Base-by-base conservation (phyloP, 2,113 vertebrate species). In the Rhizomys pruinosus region DNA sequence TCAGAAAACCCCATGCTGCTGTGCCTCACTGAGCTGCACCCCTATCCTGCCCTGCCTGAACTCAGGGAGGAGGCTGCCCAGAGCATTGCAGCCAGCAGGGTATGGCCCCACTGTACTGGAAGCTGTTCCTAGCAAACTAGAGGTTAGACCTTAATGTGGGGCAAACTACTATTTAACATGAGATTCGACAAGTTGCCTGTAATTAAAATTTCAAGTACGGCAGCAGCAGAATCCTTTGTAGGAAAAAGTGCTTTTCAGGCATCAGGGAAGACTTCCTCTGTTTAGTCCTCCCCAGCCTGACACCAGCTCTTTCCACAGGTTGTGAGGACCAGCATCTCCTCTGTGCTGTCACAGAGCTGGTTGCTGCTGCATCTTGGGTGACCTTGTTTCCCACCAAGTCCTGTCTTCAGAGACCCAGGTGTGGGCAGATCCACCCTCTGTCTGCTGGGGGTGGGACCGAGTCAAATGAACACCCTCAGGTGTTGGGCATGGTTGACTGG, bases 1-100 rank as follows among this genome's bases (percentile, higher is more conserved):
- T 17, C 39, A 34, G 25, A 52, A 27, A 66, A 3, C 16, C 16
- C 61, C 22, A 10, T 8, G 72, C 47, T 42, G 23, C 16, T 87
- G 37, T 73, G 39, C 12, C 32, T 1, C 7, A 42, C 23, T 19
- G 22, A 27, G 22, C 39, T 9, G 27, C 5, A 16, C 44, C 4
- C 12, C 7, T 37, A 22, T 17, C 39, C 79, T 52, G 20, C 2
- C 9, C 5, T 16, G 32, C 0, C 27, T 3, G 0, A 11, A 63
- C 9, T 1, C 44, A 29, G 6, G n/a, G 4, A 9, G 37, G 25
- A 55, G 0, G 39, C 32, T 0, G 0, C 34, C 9, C 20, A 16
- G 68, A 29, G 69, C 0, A 0, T 57, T 3, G 32, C 16, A 6
- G 27, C 55, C 27, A 8, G 0, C 47, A 25, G 63, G 42, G 34